phyloP scores from a whole-genome alignment of 2,888 invertebrate species.

The Octonoba sinensis region DNA sequence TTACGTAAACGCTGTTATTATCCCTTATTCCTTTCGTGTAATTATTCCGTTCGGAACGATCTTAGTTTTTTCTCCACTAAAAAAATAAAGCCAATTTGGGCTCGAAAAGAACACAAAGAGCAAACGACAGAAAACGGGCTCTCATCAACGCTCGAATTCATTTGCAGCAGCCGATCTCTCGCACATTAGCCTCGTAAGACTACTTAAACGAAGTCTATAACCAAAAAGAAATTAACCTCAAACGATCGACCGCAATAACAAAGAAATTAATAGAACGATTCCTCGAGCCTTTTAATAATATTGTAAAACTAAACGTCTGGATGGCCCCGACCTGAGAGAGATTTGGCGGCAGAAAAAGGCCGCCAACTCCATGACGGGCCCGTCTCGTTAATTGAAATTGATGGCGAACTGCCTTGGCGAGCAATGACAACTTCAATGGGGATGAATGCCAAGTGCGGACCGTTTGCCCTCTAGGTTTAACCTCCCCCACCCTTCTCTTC shows the following conservation, averaged over 20 bases:
- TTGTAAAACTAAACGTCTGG: conserved; percentile 42
- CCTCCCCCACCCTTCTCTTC: conserved; percentile 18
- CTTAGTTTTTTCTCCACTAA: too few relatives aligned
- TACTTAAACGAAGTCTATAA: conserved; percentile 42
- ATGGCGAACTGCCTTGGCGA: conserved; percentile 58
- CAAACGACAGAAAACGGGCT: background rate
- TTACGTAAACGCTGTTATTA: too few relatives aligned
- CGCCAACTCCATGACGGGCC: background rate
- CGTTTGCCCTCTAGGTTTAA: conserved; percentile 61
- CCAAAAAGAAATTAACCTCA: conserved; percentile 60
- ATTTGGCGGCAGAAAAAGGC: too few relatives aligned
- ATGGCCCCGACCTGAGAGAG: too few relatives aligned
- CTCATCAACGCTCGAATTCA: conserved; percentile 10
- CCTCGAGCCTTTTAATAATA: conserved; percentile 46
- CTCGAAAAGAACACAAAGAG: too few relatives aligned
- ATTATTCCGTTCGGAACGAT: too few relatives aligned
- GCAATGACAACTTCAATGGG: conserved; percentile 65
- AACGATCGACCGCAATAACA: conserved; percentile 53
- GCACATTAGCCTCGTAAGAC: conserved; percentile 43
- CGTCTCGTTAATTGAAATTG: conserved; percentile 65
- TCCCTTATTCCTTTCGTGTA: too few relatives aligned
- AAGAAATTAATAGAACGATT: conserved; percentile 58
- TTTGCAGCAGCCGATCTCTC: conserved; percentile 15
- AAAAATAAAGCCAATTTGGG: too few relatives aligned
- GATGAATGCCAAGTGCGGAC: conserved; percentile 64